phyloP scores from a whole-genome alignment of 2,888 invertebrate genomes.

The Amphiduros pacificus region DNA sequence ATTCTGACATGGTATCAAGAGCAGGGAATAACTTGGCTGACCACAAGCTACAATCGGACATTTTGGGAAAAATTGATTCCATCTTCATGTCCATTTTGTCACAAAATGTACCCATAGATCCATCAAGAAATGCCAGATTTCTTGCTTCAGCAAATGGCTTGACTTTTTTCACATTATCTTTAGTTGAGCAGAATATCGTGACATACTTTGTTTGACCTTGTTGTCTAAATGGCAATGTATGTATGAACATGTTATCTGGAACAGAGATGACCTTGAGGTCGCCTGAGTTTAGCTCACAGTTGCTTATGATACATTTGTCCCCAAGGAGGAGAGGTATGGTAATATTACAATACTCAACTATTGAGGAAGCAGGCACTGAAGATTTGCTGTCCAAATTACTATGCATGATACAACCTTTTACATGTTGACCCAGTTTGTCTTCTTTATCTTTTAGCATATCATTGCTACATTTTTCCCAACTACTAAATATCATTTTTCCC shows the following conservation, averaged over 20 bases:
- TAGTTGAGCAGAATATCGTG: conserved; percentile 47
- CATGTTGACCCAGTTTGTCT: conserved; percentile 12
- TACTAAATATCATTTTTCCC: conserved; percentile 39
- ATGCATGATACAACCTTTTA: conserved; percentile 52
- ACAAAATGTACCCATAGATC: conserved; percentile 27
- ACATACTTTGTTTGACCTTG: conserved; percentile 38
- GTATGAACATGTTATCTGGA: conserved; percentile 47
- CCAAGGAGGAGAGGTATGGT: conserved; percentile 44
- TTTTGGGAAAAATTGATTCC: conserved; percentile 5
- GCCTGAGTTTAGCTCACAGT: conserved; percentile 42
- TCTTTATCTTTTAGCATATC: neutral
- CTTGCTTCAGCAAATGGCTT: conserved; percentile 22
- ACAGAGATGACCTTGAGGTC: conserved; percentile 26
- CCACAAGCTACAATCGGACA: conserved; percentile 40
- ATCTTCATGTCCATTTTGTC: conserved; percentile 7
- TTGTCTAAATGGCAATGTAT: conserved; percentile 46
- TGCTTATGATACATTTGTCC: conserved; percentile 53
- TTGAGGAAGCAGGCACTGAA: conserved; percentile 32
- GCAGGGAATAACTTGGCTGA: conserved; percentile 44
- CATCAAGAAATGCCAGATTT: conserved; percentile 37
- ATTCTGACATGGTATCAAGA: conserved; percentile 36
- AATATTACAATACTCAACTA: conserved; percentile 59
- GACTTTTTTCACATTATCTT: conserved; percentile 52
- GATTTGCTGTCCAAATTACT: conserved; percentile 39
- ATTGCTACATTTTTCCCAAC: neutral